A percentile compares a stretch with the other conserved stretches of the same genome.
phyloP scores from a whole-genome alignment of 2,797 vertebrate species.

The Crenuchus spilurus region DNA sequence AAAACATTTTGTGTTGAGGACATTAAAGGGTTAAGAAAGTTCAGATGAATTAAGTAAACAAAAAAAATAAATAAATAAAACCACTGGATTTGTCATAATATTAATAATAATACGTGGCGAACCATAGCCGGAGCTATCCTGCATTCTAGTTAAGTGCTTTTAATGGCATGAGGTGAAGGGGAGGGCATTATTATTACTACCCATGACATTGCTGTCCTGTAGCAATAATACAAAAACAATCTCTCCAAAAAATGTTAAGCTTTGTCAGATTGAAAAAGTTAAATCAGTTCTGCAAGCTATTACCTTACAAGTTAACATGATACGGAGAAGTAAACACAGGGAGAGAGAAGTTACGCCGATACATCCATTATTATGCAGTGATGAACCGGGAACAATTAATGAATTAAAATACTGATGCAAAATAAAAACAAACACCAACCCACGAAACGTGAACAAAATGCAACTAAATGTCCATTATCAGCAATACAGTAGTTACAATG shows the following conservation, averaged over 20 bases:
- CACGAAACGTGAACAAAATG: constrained; percentile 87
- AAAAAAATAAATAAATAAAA: too few relatives aligned
- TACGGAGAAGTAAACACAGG: constrained; percentile 90
- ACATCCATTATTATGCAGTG: constrained; percentile 96
- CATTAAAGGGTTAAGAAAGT: too few relatives aligned
- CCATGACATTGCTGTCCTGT: neutral
- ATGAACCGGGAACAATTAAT: constrained; percentile 92
- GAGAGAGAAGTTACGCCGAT: constrained; percentile 96
- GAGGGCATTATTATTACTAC: constrained; percentile 13
- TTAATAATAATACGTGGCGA: constrained; percentile 10
- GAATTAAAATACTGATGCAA: constrained; percentile 99
- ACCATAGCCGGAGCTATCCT: constrained; percentile 35
- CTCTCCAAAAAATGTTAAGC: constrained; percentile 47
- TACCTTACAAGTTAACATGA: constrained; percentile 91
- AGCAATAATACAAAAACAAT: constrained; percentile 5
- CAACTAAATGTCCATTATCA: constrained; percentile 95
- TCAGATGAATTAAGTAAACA: too few relatives aligned
- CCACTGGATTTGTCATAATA: constrained; percentile 23
- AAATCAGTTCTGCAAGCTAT: constrained; percentile 98
- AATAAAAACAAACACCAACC: constrained; percentile 77
- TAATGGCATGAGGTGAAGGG: constrained; percentile 68
- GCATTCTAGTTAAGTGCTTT: constrained; percentile 79
- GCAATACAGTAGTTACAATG: constrained; percentile 99
- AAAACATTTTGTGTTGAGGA: too few relatives aligned
- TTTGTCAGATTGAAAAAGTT: constrained; percentile 79